These are phyloP conservation scores for Drosophila equinoxialis DNA, from an alignment of 1,140 invertebrate species.

Conservation along the genomic window DNA sequence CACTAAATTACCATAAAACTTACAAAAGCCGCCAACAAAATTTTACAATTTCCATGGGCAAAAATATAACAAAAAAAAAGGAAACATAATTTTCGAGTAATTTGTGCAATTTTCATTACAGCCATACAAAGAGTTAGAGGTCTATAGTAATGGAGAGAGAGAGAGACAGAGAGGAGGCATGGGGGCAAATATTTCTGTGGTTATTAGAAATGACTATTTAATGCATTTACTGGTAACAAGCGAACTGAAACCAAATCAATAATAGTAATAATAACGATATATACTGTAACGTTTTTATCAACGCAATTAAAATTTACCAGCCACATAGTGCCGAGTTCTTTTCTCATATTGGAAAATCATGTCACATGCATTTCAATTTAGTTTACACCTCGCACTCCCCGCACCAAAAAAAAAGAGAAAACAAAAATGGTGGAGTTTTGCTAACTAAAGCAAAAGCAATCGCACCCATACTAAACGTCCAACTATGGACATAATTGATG, in stretches of 20 bases:
- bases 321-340: constrained; percentile 50
- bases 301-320: constrained; percentile 69
- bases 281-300: constrained; percentile 29
- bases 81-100: constrained; percentile 4
- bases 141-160: not conserved
- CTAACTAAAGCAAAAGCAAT: constrained; percentile 2
- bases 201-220: constrained; percentile 27
- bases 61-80: not conserved
- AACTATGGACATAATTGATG: constrained; percentile 68
- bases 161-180: not conserved
- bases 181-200: not conserved
- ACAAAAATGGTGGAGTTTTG: too few species aligned
- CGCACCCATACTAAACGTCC: constrained; percentile 6
- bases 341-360: constrained; percentile 28
- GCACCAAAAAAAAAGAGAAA: not conserved
- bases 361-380: constrained; percentile 59
- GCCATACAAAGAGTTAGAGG: constrained; percentile 1
- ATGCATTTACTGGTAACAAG: constrained; percentile 39
- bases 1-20: not conserved
- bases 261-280: constrained; percentile 45
- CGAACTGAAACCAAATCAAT: constrained; percentile 38
- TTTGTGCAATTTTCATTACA: constrained; percentile 30
- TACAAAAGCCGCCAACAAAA: constrained; percentile 1
- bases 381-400: not conserved
- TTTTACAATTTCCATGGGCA: not conserved